Evolutionary conservation across 2,113 vertebrate species (phyloP).

Genomic region (Anser brachyrhynchus): DNA sequence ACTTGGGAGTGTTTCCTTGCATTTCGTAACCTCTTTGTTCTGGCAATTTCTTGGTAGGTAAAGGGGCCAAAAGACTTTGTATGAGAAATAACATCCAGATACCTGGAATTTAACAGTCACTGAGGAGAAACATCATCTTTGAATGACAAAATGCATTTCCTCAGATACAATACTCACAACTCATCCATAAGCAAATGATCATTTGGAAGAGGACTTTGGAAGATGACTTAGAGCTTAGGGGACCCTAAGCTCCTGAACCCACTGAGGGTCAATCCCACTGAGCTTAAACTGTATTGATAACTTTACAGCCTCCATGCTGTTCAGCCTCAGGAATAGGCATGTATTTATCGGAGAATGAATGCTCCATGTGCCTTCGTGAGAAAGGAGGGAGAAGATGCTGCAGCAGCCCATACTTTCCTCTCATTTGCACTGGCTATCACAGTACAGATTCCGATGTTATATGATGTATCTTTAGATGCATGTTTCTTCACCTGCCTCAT

Average conservation of each 20-base stretch:
- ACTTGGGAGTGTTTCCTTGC: not conserved
- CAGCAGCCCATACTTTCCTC: not conserved
- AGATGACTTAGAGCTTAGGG: too few relatives aligned
- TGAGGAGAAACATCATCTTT: not conserved
- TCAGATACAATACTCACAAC: not conserved
- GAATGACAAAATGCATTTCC: not conserved
- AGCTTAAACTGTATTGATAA: not conserved
- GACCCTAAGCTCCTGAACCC: not conserved
- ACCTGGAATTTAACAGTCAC: not conserved
- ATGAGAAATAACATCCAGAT: not conserved
- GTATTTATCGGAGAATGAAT: not conserved
- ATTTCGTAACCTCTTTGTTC: not conserved
- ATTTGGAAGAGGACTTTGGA: not conserved
- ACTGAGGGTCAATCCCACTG: not conserved
- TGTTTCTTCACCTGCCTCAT: not conserved
- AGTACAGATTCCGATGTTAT: not conserved
- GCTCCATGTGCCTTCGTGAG: not conserved
- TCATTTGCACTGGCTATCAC: not conserved
- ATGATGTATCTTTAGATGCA: not conserved
- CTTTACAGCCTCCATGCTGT: not conserved
- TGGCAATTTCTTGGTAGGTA: not conserved
- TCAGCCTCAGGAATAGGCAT: not conserved
- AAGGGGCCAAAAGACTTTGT: not conserved
- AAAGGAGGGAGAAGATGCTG: not conserved
- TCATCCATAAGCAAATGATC: not conserved